These are phyloP conservation scores for Leptoclinus maculatus DNA, from an alignment of 2,797 vertebrate species.

Conservation along the genomic window DNA sequence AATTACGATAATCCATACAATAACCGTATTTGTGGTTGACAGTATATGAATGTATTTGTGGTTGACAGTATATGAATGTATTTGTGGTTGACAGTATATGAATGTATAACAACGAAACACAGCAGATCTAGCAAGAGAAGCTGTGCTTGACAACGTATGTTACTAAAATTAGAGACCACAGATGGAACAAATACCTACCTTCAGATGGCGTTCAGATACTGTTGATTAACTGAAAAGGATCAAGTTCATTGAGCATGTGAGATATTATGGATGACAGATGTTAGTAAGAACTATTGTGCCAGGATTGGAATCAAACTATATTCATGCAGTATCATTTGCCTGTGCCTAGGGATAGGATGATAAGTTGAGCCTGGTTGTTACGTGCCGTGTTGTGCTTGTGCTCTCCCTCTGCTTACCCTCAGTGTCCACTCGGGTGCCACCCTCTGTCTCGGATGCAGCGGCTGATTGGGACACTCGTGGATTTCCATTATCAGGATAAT, in stretches of 20 bases:
- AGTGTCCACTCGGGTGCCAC: too few relatives aligned
- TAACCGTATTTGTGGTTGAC: not conserved
- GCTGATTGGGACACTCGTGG: too few relatives aligned
- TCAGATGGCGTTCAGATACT: not conserved
- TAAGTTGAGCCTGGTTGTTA: not conserved
- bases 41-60: not conserved
- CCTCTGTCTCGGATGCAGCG: too few relatives aligned
- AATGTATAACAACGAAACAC: not conserved
- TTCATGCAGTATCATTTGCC: not conserved
- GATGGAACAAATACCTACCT: not conserved
- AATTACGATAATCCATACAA: not conserved
- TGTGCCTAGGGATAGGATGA: not conserved
- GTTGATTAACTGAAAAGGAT: constrained; percentile 5
- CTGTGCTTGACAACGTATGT: not conserved
- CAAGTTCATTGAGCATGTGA: not conserved
- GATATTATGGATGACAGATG: not conserved
- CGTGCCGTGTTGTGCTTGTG: too few relatives aligned
- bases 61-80: not conserved
- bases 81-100: not conserved
- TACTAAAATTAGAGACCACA: not conserved
- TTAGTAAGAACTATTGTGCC: not conserved
- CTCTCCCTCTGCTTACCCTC: too few relatives aligned
- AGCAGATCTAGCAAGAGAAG: not conserved
- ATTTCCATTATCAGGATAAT: not conserved
- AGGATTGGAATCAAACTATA: not conserved